Percentiles rank a stretch among this genome's conserved stretches.
Evolutionary conservation across 2,797 vertebrate species (phyloP).

Genomic region (Xenopus petersii): DNA sequence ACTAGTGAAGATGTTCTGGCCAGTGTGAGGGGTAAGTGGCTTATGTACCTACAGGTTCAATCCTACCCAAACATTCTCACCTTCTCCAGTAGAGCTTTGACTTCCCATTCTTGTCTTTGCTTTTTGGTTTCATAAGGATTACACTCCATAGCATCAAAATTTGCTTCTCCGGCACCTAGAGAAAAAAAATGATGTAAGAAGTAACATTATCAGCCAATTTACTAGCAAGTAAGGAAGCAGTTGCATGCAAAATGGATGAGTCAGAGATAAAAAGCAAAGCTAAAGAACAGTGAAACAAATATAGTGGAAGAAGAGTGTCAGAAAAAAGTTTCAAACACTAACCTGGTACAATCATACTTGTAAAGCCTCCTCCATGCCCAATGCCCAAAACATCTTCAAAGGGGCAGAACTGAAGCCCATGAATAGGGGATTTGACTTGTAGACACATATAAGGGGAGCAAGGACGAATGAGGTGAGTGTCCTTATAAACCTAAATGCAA

Average conservation of each 20-base stretch:
- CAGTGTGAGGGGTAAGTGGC: too few relatives aligned
- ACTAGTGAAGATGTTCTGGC: too few relatives aligned
- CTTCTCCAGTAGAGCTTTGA: constrained; percentile 88
- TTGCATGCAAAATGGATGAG: too few relatives aligned
- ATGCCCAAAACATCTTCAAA: constrained; percentile 87
- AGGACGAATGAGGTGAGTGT: constrained; percentile 65
- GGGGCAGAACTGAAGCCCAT: constrained; percentile 80
- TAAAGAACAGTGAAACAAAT: not conserved
- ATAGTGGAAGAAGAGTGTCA: too few relatives aligned
- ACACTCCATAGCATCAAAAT: constrained; percentile 83
- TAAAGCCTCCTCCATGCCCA: constrained; percentile 81
- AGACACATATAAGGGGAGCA: constrained; percentile 83
- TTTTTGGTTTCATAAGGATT: constrained; percentile 82
- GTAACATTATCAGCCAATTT: not conserved
- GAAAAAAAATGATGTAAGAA: not conserved
- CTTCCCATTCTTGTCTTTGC: constrained; percentile 90
- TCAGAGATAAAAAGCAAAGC: not conserved
- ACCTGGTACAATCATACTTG: constrained; percentile 88
- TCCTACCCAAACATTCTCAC: constrained; percentile 40
- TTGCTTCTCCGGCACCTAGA: constrained; percentile 83
- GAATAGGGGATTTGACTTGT: constrained; percentile 66
- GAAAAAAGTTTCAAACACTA: constrained; percentile 18
- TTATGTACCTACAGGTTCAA: too few relatives aligned
- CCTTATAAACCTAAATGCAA: constrained; percentile 70
- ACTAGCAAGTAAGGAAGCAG: too few relatives aligned